These are phyloP conservation scores for Pissodes strobi DNA, from an alignment of 1,140 invertebrate species.

Conservation along the genomic window DNA sequence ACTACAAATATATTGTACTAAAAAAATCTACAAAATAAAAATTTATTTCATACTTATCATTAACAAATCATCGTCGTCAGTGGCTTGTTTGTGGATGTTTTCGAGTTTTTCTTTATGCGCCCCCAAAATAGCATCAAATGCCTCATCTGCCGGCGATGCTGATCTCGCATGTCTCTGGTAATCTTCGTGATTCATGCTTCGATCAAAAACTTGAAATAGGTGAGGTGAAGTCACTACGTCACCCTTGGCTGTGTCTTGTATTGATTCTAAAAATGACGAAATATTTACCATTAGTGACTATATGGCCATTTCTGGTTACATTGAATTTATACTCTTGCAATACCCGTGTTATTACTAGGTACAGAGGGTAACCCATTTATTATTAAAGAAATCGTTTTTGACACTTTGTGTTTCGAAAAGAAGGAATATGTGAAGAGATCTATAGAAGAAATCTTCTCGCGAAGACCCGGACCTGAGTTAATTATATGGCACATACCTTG, in stretches of 20 bases:
- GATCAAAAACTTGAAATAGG: background rate
- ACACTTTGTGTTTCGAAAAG: background rate
- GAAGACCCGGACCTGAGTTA: background rate
- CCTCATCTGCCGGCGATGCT: background rate
- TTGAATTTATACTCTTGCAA: too few relatives aligned
- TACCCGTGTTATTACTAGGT: too few relatives aligned
- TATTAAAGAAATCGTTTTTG: background rate
- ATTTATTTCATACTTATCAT: slow-evolving; percentile 35
- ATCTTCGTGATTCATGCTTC: background rate
- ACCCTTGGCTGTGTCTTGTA: background rate
- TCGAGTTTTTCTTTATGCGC: slow-evolving; percentile 7
- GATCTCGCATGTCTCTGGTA: background rate
- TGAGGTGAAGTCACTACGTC: slow-evolving; percentile 3
- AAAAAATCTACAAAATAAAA: background rate
- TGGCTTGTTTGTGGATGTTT: slow-evolving; percentile 8
- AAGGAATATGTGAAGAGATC: background rate
- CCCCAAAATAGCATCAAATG: slow-evolving; percentile 22
- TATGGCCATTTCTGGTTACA: background rate
- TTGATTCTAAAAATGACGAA: background rate
- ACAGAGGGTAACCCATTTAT: background rate
- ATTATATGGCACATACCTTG: background rate
- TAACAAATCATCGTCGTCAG: slow-evolving; percentile 19
- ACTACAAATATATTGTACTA: background rate
- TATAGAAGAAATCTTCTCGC: background rate
- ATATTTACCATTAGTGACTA: slow-evolving; percentile 2